phyloP scores from a whole-genome alignment of 2,797 vertebrate species.

The Aldrovandia affinis region DNA sequence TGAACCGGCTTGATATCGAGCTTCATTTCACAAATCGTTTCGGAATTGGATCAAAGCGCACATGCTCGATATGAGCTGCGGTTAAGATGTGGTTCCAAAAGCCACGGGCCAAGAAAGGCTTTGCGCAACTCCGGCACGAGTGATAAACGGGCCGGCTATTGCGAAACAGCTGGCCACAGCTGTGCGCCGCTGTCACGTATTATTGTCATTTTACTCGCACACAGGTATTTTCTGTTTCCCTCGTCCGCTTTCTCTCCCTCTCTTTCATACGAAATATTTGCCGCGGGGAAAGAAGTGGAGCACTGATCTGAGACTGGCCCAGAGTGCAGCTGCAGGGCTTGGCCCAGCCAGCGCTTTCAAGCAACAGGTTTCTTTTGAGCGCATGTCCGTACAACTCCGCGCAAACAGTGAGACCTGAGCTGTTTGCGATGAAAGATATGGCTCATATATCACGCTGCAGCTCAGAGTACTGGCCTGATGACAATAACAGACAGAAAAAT shows the following conservation, averaged over 20 bases:
- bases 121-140: slow-evolving; percentile 35
- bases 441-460: background rate
- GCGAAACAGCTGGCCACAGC: slow-evolving; percentile 46
- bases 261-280: background rate
- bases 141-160: slow-evolving; percentile 45
- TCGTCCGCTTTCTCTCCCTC: background rate
- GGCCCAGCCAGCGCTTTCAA: background rate
- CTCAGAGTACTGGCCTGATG: slow-evolving; percentile 23
- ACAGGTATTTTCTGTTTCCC: slow-evolving; percentile 6
- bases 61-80: background rate
- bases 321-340: background rate
- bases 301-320: background rate
- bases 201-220: background rate
- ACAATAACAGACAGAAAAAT: slow-evolving; percentile 27
- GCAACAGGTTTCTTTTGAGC: background rate
- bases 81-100: slow-evolving; percentile 11
- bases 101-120: slow-evolving; percentile 17
- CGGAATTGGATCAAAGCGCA: slow-evolving; percentile 21
- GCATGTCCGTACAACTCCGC: background rate
- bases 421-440: slow-evolving; percentile 11
- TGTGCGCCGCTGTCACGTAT: background rate
- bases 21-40: background rate
- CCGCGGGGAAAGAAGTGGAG: background rate
- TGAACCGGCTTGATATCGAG: background rate
- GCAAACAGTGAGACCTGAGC: background rate